Conservation (phyloP, 1,140 invertebrate species). For the Drosophila yakuba region DNA sequence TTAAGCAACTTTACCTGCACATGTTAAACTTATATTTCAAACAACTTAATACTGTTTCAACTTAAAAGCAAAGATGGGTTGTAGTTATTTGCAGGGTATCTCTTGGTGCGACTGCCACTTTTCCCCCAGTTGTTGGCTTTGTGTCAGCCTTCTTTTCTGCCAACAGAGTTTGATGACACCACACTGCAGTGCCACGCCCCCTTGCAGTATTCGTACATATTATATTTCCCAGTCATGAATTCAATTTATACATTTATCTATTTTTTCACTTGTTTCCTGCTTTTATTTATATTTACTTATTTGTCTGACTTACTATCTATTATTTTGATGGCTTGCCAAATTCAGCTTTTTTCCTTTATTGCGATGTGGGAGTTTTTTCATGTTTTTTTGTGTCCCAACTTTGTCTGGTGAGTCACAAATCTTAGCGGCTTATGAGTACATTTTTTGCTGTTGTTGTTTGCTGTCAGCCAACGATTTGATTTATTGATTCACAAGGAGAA, state of each 20-base stretch:
- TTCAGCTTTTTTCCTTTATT: neutral
- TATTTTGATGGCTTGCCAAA: constrained; percentile 45
- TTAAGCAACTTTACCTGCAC: no score
- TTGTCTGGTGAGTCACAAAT: constrained; percentile 42
- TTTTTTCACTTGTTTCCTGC: constrained; percentile 32
- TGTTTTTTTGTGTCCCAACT: constrained; percentile 12
- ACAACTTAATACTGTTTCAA: neutral
- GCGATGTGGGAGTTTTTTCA: constrained; percentile 29
- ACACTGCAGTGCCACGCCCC: constrained; percentile 32
- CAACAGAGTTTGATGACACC: constrained; percentile 27
- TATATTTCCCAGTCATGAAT: constrained; percentile 56
- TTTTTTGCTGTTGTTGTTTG: constrained; percentile 15
- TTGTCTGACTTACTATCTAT: constrained; percentile 3
- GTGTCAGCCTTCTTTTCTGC: constrained; percentile 2
- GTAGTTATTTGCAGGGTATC: neutral
- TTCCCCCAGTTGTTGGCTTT: neutral
- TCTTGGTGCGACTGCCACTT: neutral
- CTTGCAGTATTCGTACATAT: constrained; percentile 18
- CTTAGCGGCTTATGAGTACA: constrained; percentile 30
- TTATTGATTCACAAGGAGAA: constrained; percentile 42
- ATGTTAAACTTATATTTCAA: neutral
- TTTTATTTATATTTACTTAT: constrained; percentile 28
- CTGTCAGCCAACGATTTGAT: constrained; percentile 32
- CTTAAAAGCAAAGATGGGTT: neutral
- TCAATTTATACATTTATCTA: constrained; percentile 72